A percentile compares a stretch with the other conserved stretches of the same genome.
These are phyloP conservation scores for Nasonia vitripennis DNA, from an alignment of 1,140 invertebrate species.

Conservation along the genomic window DNA sequence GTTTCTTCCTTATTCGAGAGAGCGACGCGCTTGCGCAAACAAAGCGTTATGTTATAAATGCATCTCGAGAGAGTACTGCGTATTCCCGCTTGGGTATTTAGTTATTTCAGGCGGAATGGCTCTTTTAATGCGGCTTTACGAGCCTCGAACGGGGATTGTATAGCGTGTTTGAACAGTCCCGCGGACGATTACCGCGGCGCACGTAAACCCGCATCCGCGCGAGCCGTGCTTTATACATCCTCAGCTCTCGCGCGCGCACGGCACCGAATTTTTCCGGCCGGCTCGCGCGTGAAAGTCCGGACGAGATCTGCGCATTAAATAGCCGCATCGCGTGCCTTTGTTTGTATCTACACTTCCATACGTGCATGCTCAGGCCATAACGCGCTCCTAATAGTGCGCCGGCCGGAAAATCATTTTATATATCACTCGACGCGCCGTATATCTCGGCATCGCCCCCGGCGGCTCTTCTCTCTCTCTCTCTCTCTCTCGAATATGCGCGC, in stretches of 20 bases:
- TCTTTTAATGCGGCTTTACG: background rate
- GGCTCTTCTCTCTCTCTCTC: background rate
- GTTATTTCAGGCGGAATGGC: background rate
- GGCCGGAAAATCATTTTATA: background rate
- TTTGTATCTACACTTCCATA: background rate
- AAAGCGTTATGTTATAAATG: background rate
- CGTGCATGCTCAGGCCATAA: too few species aligned
- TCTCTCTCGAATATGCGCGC: background rate
- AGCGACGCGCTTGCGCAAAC: background rate
- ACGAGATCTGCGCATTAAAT: background rate
- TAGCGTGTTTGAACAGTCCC: background rate
- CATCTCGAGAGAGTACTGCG: background rate
- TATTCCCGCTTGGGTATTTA: background rate
- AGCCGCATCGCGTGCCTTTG: slow-evolving; percentile 10
- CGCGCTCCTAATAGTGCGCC: background rate
- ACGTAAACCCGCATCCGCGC: too few species aligned
- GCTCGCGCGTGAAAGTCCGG: background rate
- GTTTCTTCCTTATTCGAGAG: background rate
- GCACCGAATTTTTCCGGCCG: background rate
- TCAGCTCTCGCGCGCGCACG: too few species aligned
- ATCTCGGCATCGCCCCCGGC: background rate
- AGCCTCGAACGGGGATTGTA: background rate
- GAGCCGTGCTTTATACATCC: background rate
- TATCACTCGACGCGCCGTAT: background rate
- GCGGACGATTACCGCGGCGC: too few species aligned